Evolutionary conservation across 2,888 invertebrate species (phyloP), one percentile per base, ranked within the genome.

Genomic region (Tiliacea aurago): DNA sequence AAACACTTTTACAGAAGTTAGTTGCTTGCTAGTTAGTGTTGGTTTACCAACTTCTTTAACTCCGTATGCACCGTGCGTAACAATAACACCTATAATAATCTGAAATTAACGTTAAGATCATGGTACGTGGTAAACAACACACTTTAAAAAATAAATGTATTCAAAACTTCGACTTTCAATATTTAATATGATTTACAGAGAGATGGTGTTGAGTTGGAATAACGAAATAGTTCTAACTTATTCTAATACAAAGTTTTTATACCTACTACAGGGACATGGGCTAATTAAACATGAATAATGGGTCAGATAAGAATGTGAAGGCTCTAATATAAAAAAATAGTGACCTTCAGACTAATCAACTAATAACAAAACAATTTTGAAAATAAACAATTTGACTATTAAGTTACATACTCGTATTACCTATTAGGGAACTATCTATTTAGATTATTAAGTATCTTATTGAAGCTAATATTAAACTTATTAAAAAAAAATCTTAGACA

Each of bases 21-120:
- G 47, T 70, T 71, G n/a, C 37, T n/a, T 23, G 67, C 63, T 71
- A 72, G 76, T 73, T 80, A 81, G 67, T 49, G 28, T 69, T 66
- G 18, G 28, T 51, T 47, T 20, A 15, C 15, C 49, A 33, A 11
- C 28, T 51, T 23, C 23, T 68, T n/a, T n/a, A n/a, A 59, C 58
- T 62, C 20, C 53, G 37, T 28, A 63, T 33, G 64, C 33, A 49
- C 9, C 13, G 47, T 33, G n/a, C 6, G 33, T 64, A 33, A 49
- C 33, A 64, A n/a, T 33, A 9, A 28, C 18, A 33, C 13, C 28
- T n/a, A 28, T 28, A n/a, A 28, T 47, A 23, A n/a, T 67, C 6
- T 67, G 41, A 47, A 71, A 41, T 68, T 41, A 47, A 28, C 20
- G 28, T 47, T 28, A 20, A 28, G 13, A 28, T 63, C 18, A 28